Base-by-base conservation (phyloP, 2,888 invertebrate genomes). In the Sphecodes monilicornis region DNA sequence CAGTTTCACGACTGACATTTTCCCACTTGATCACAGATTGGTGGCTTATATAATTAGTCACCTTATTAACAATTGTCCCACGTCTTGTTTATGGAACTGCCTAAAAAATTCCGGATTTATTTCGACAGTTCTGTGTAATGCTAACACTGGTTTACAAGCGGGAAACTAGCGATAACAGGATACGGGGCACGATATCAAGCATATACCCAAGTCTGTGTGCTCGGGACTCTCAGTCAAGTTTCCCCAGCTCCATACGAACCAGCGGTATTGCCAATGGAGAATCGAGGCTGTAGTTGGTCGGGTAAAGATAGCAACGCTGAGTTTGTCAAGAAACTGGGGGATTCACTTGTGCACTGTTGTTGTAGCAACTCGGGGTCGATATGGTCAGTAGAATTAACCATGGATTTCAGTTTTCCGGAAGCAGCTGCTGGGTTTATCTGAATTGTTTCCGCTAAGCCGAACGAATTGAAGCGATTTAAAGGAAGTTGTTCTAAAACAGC, bases 151-250 rank as follows among this genome's bases (percentile, higher is more conserved):
- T 57, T 69, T 84, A 77, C 50, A 70, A 41, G 36, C 29, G 18
- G 18, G 50, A 11, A 50, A 32, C 50, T 32, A 32, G 36, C 77
- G 68, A 73, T 60, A 73, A 64, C 60, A 54, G 50, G 41, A 10
- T n/a, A 32, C 22, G 66, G 1, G 16, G 11, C n/a, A 5, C 22
- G 39, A 39, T 74, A 75, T 43, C 78, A 16, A 71, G 74, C 13
- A 78, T 78, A 78, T 57, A 39, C 71, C 26, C 22, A 57, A 66
- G 50, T 54, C 78, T 77, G 70, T 78, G 84, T 84, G 64, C 69
- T 54, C 69, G 77, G 18, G 68, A 73, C 26, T 76, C n/a, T n/a
- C n/a, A 16, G 72, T 22, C 41, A 39, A 83, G 73, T 73, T 77
- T 77, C 69, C 69, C 41, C 3, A 18, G 32, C 22, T 46, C 29